These are phyloP conservation scores for Drosophila subobscura DNA, from an alignment of 1,140 invertebrate genomes.

Conservation along the genomic window DNA sequence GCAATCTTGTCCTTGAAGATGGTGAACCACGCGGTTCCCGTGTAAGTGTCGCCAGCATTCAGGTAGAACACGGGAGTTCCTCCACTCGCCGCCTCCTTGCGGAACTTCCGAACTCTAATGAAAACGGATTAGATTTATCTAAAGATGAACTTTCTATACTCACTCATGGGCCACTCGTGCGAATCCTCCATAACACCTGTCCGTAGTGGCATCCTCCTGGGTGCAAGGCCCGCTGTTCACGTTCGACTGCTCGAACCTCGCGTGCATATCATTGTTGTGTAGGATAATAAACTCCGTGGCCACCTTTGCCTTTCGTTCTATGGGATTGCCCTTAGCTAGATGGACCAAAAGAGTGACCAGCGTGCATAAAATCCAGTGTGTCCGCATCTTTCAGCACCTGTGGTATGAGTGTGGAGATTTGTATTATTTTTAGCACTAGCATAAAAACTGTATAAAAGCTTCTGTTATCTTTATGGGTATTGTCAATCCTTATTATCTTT, in stretches of 20 bases:
- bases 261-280: slow-evolving; percentile 96
- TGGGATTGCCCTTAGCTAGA: slow-evolving; percentile 24
- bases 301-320: slow-evolving; percentile 33
- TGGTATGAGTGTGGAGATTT: slow-evolving; percentile 1
- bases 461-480: slow-evolving; percentile 16
- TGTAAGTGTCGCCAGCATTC: slow-evolving; percentile 95
- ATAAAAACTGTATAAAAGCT: slow-evolving; percentile 11
- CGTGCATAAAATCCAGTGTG: not conserved
- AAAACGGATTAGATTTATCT: not conserved
- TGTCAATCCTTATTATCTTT: too few species aligned
- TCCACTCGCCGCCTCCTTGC: slow-evolving; percentile 84
- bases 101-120: slow-evolving; percentile 85
- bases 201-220: slow-evolving; percentile 84
- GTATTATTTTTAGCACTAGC: not conserved
- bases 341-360: slow-evolving; percentile 1
- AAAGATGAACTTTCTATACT: slow-evolving; percentile 36
- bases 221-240: slow-evolving; percentile 87
- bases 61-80: slow-evolving; percentile 88
- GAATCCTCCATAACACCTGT: slow-evolving; percentile 92
- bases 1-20: slow-evolving; percentile 91
- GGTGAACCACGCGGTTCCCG: slow-evolving; percentile 93
- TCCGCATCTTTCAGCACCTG: slow-evolving; percentile 26
- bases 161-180: slow-evolving; percentile 88
- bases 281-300: slow-evolving; percentile 88
- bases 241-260: slow-evolving; percentile 91